Conservation (phyloP, 2,113 vertebrate species). For the Ameiurus melas region DNA sequence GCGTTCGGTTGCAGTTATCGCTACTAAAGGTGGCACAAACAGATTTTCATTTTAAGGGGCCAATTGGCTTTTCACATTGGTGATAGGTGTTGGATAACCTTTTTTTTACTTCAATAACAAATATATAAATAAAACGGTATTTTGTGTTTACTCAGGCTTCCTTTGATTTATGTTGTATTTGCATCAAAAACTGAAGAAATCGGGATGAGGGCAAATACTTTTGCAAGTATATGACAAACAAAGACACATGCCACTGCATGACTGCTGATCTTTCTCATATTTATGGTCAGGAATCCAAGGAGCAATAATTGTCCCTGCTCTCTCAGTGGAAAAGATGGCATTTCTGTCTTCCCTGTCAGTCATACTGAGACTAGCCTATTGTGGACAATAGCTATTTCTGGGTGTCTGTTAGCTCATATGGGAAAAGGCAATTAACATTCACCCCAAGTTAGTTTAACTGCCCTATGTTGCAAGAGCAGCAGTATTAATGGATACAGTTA, state of each 20-base stretch:
- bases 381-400: neutral
- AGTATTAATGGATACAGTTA: neutral
- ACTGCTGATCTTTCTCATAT: neutral
- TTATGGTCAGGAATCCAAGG: neutral
- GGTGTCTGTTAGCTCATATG: neutral
- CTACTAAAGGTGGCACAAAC: too few relatives aligned
- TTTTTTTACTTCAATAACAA: too few relatives aligned
- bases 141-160: too few relatives aligned
- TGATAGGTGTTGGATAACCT: too few relatives aligned
- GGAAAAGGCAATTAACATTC: neutral
- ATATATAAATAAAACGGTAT: too few relatives aligned
- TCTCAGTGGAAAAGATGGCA: neutral
- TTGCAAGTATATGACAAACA: neutral
- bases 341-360: neutral
- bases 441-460: neutral
- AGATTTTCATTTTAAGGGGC: too few relatives aligned
- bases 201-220: too few relatives aligned
- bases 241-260: neutral
- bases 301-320: constrained; percentile 4
- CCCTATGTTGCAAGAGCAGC: constrained; percentile 8
- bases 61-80: too few relatives aligned
- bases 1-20: too few relatives aligned
- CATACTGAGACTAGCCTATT: neutral
- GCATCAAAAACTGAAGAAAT: too few relatives aligned
- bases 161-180: too few relatives aligned